Base-by-base conservation (phyloP, 2,797 vertebrate genomes). In the Tauraco hartlaubi region DNA sequence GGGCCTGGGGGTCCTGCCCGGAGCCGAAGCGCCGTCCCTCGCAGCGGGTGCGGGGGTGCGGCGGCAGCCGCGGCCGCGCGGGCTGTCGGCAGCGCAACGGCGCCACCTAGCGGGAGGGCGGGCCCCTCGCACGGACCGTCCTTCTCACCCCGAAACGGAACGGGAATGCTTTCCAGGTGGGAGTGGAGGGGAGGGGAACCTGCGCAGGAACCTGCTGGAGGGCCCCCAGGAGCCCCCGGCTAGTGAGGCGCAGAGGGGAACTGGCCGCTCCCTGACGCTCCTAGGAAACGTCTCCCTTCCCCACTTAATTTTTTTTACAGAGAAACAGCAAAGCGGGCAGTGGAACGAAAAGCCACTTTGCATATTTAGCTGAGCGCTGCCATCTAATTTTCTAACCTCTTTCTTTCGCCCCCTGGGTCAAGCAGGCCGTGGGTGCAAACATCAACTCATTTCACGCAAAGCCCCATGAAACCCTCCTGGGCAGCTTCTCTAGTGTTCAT, bases 101-200 rank as follows among this genome's bases (percentile, higher is more conserved):
- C 92, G 85, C 48, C 97, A 93, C 83, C 96, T 92, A 68, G 77
- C 44, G 97, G 95, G 13, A 91, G 51, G 16, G 28, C 20, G 2
- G 21, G 21, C 37, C 55, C 44, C 48, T 74, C 33, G 28, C 84
- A 74, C 7, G 7, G 29, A 20, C 22, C 5, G 39, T 46, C 67
- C 29, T 29, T 21, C 37, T 43, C 74, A n/a, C 4, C 5, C 3
- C 0, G 7, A 11, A 63, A 26, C 26, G 9, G 69, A 64, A 61
- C 4, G 29, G n/a, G 55, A 58, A 59, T 17, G 44, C 8, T 64
- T 81, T 66, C 29, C 39, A 55, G 3, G 35, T 1, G 39, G 43
- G 22, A 63, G 16, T 1, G 25, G 61, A 43, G 21, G 43, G 13
- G 11, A 68, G 19, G 39, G 8, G 59, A 74, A 74, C 12, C 39